Evolutionary conservation across 2,888 invertebrate species (phyloP).

Genomic region (Drosophila tripunctata): DNA sequence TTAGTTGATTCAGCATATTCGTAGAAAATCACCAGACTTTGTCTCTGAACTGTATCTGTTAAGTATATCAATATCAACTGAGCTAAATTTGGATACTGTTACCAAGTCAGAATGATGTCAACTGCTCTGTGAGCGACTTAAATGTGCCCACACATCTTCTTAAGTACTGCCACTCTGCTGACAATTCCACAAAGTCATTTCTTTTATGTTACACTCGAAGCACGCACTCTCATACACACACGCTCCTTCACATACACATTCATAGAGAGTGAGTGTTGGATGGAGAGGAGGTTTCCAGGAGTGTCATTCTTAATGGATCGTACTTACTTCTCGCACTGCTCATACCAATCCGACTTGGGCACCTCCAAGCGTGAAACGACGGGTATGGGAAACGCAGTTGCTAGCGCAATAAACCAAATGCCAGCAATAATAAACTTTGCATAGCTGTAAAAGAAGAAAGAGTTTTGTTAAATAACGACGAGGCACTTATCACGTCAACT

Average conservation of each 20-base stretch:
- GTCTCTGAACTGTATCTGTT: not conserved
- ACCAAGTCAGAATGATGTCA: slow-evolving; percentile 3
- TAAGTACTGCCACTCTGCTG: slow-evolving; percentile 40
- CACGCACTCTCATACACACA: slow-evolving; percentile 3
- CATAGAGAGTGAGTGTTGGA: not conserved
- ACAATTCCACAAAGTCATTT: slow-evolving; percentile 42
- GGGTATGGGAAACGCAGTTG: slow-evolving; percentile 92
- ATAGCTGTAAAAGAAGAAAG: slow-evolving; percentile 72
- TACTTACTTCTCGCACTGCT: slow-evolving; percentile 88
- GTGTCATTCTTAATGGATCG: slow-evolving; percentile 13
- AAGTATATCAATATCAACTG: slow-evolving; percentile 32
- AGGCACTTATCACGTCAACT: not conserved
- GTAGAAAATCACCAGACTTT: not conserved
- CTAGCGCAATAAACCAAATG: slow-evolving; percentile 86
- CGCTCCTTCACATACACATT: not conserved
- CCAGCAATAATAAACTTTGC: slow-evolving; percentile 83
- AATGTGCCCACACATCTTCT: slow-evolving; percentile 34
- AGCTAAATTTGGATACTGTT: slow-evolving; percentile 1
- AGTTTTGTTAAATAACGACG: slow-evolving; percentile 13
- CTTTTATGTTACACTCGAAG: slow-evolving; percentile 28
- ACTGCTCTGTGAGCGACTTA: slow-evolving; percentile 15
- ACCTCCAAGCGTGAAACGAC: slow-evolving; percentile 89
- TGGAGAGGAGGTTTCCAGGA: not conserved
- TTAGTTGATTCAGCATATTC: not conserved
- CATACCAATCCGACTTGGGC: slow-evolving; percentile 87